Conservation (phyloP, 2,888 invertebrate species). For the Caenorhabditis angaria region DNA sequence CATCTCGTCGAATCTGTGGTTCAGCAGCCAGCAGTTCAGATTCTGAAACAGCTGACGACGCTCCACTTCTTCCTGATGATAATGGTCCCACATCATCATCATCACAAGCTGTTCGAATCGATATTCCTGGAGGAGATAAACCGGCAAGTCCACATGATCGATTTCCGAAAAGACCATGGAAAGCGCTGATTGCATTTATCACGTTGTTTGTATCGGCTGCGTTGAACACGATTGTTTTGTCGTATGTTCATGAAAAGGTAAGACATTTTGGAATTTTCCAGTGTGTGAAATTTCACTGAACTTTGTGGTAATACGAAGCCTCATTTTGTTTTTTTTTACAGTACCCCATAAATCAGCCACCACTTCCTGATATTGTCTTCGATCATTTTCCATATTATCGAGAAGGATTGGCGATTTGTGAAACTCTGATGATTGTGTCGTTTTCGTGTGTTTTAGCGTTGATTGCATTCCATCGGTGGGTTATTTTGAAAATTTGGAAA, state of each 20-base stretch:
- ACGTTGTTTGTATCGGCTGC: slow-evolving; percentile 65
- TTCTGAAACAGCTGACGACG: slow-evolving; percentile 55
- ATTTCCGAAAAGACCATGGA: slow-evolving; percentile 58
- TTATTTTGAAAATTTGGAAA: background rate
- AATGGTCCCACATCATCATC: slow-evolving; percentile 15
- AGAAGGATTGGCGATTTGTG: slow-evolving; percentile 85
- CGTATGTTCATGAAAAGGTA: slow-evolving; percentile 86
- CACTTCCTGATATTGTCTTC: slow-evolving; percentile 85
- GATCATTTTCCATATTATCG: slow-evolving; percentile 80
- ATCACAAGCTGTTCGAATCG: slow-evolving; percentile 42
- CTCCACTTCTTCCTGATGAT: slow-evolving; percentile 58
- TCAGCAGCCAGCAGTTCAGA: slow-evolving; percentile 51
- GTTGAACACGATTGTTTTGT: slow-evolving; percentile 75
- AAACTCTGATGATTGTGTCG: slow-evolving; percentile 85
- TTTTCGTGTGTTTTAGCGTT: slow-evolving; percentile 82
- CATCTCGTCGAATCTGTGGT: slow-evolving; percentile 51
- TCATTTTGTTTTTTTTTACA: slow-evolving; percentile 71
- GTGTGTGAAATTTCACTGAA: background rate
- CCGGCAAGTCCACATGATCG: slow-evolving; percentile 52
- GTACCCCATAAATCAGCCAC: slow-evolving; percentile 80
- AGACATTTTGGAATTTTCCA: slow-evolving; percentile 4
- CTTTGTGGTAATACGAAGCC: background rate
- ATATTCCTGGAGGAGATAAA: slow-evolving; percentile 52
- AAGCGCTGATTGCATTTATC: slow-evolving; percentile 58
- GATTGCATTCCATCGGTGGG: slow-evolving; percentile 80